Percentiles rank a stretch among this genome's conserved stretches.
These are phyloP conservation scores for Eurytoma adleriae DNA, from an alignment of 2,888 invertebrate species.

Conservation along the genomic window DNA sequence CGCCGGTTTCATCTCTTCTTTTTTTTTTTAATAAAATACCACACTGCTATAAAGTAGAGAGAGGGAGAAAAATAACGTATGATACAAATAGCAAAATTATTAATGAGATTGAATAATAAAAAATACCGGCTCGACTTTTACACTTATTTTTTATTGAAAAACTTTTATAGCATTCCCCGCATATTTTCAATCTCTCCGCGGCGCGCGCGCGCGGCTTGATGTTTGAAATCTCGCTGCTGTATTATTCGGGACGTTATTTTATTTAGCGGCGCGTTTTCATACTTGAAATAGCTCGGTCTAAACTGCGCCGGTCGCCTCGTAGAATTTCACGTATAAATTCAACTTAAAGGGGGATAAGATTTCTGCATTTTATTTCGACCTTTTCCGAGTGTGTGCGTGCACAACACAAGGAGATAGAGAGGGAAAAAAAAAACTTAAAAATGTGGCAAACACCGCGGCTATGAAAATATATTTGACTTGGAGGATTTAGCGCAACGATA, in stretches of 20 bases:
- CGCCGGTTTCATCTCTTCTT: too few species aligned
- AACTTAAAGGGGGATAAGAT: conserved; percentile 7
- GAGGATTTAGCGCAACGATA: too few species aligned
- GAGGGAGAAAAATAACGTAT: neutral
- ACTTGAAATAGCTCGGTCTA: conserved; percentile 8
- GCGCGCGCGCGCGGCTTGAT: too few species aligned
- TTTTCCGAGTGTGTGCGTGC: neutral
- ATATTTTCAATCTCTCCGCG: too few species aligned
- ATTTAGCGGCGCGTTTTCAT: conserved; percentile 3
- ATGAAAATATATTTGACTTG: too few species aligned
- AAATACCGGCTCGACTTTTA: too few species aligned
- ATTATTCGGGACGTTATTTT: conserved; percentile 16
- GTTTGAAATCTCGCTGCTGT: neutral
- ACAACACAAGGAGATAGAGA: neutral
- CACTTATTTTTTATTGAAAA: too few species aligned
- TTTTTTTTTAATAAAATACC: too few species aligned
- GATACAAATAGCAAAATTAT: too few species aligned
- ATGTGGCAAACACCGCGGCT: neutral
- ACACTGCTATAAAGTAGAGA: neutral
- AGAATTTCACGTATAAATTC: conserved; percentile 18
- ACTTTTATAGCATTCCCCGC: too few species aligned
- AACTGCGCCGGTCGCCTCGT: conserved; percentile 5
- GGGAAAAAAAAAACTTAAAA: neutral
- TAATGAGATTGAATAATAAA: too few species aligned
- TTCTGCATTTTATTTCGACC: neutral